Base-by-base conservation (phyloP, 2,113 vertebrate species). In the Oceanites oceanicus region DNA sequence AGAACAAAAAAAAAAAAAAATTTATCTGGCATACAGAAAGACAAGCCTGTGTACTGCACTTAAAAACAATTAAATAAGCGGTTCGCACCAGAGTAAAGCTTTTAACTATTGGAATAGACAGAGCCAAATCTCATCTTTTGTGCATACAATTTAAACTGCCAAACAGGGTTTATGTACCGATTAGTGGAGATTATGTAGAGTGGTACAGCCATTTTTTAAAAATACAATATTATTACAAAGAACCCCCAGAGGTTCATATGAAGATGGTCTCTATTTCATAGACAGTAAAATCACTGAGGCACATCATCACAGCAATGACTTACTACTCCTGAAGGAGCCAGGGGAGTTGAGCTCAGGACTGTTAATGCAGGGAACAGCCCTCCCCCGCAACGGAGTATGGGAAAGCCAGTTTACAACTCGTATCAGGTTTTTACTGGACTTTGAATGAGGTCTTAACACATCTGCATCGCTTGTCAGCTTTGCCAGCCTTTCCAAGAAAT, bases 211-310 rank as follows among this genome's bases (percentile, higher is more conserved):
- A 94, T 94, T 95, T 94, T 96, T 92, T 3, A 83, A 96, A 97
- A 97, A 91, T 94, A 97, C 91, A 96, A 95, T 96, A 96, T 96
- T 97, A 97, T 97, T 95, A 96, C 92, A 95, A 91, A 97, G 93
- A 97, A 97, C 92, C 84, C 96, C 96, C 84, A 95, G 96, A 98
- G 95, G 94, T 96, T 94, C 88, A 55, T 90, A 85, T 53, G 94
- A 96, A 96, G 96, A 96, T 92, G 94, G 96, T 97, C 88, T 97
- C 90, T 96, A 94, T 97, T 97, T 94, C 95, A 96, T 47, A 96
- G 94, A 95, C 94, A 97, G 94, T 97, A 97, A 98, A 98, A 97
- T 86, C 92, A 96, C 82, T 96, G 95, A 96, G 95, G 95, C 97
- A 95, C 94, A 97, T 96, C 95, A 96, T 92, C 87, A 94, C 78